Base-by-base conservation (phyloP, 2,888 invertebrate species). In the Zygothrica quintamaculata region DNA sequence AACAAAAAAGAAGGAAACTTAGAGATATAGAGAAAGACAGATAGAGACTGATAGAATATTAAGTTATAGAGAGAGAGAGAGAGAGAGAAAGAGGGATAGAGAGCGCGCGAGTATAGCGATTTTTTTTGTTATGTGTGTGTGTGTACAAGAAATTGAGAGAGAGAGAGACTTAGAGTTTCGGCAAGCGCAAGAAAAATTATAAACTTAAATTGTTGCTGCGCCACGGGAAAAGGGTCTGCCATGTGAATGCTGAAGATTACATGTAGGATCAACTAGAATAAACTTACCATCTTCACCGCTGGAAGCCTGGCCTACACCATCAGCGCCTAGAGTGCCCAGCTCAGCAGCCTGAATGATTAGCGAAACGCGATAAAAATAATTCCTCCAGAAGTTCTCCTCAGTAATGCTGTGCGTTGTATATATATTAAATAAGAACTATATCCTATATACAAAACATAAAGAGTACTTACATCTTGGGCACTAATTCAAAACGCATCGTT, bases 381-480 rank as follows among this genome's bases (percentile, higher is more conserved):
- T 99, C 90, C 98, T 95, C 99, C 99, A 99, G 93, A 99, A 99
- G 90, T 96, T 96, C 92, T 99, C 98, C 93, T 99, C 99, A 88
- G 95, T 96, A 91, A 98, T 96, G 86, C 97, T 96, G 92, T 50
- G 5, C 2, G 3, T 7, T 25, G 37, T 12, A 1, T 15, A 18
- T n/a, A 11, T 15, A 53, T 44, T 18, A 0, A 50, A 39, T 43
- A 6, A 16, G 8, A 40, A 18, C n/a, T 31, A 46, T 36, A 33
- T 9, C 3, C 1, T 25, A 6, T 5, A 5, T 25, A 9, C n/a
- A 9, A 22, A 31, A 8, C 9, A 2, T 34, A 16, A 3, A 2
- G 4, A 11, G 5, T n/a, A 69, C 97, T 94, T 92, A 99, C 99
- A 97, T 95, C 96, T 99, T 99, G 88, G 99, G 99, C 90, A 99